These are phyloP conservation scores for Drosophila teissieri DNA, from an alignment of 1,140 invertebrate genomes.

Conservation along the genomic window DNA sequence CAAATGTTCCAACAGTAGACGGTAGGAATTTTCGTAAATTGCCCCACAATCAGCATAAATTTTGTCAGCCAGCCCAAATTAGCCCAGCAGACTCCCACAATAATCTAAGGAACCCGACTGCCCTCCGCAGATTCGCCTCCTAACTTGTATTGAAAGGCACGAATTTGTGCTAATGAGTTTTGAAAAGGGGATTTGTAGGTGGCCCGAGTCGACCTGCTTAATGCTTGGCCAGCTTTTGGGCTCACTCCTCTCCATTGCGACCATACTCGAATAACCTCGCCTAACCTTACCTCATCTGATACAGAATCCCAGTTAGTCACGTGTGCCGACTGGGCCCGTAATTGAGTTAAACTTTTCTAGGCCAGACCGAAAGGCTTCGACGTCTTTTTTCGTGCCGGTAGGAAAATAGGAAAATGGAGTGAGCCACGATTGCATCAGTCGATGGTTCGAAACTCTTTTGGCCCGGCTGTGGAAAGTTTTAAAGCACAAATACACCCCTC, in stretches of 20 bases:
- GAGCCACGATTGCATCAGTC: constrained; percentile 65
- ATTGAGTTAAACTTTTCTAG: constrained; percentile 83
- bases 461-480: constrained; percentile 59
- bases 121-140: background rate
- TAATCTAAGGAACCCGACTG: constrained; percentile 1
- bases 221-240: constrained; percentile 59
- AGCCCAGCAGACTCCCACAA: constrained; percentile 28
- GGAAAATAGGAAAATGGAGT: constrained; percentile 16
- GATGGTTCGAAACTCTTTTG: constrained; percentile 43
- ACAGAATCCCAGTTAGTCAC: constrained; percentile 61
- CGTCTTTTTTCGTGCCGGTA: constrained; percentile 20
- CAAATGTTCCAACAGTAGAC: constrained; percentile 66
- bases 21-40: constrained; percentile 71
- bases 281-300: constrained; percentile 49
- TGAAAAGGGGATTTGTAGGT: constrained; percentile 76
- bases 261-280: constrained; percentile 18
- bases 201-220: constrained; percentile 62
- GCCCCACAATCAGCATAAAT: constrained; percentile 82
- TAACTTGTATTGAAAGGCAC: constrained; percentile 68
- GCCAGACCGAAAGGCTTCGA: constrained; percentile 65
- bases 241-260: constrained; percentile 21
- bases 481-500: constrained; percentile 32
- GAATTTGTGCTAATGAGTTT: constrained; percentile 83
- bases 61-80: constrained; percentile 58
- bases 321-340: constrained; percentile 62